Evolutionary conservation across 2,888 invertebrate genomes (phyloP).

Genomic region (Carabus problematicus): DNA sequence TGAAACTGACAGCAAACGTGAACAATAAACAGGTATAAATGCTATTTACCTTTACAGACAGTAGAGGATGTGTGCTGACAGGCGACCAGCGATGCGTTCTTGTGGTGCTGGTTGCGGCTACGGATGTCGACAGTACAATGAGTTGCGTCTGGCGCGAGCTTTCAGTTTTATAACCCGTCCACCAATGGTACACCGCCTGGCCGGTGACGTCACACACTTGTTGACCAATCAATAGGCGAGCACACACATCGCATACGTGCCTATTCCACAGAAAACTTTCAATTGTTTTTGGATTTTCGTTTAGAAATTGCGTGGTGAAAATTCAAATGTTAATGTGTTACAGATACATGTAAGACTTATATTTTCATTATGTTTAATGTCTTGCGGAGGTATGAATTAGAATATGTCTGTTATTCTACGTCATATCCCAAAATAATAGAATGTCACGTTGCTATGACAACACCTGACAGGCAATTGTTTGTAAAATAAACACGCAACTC

Average conservation of each 20-base stretch:
- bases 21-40: background rate
- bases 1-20: background rate
- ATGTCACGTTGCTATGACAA: too few relatives aligned
- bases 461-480: too few relatives aligned
- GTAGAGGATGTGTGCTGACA: too few relatives aligned
- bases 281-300: background rate
- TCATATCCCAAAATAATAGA: too few relatives aligned
- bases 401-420: too few relatives aligned
- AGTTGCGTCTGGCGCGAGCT: conserved; percentile 11
- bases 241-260: background rate
- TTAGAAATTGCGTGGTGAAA: too few relatives aligned
- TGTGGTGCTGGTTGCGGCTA: conserved; percentile 11
- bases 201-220: conserved; percentile 5
- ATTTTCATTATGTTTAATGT: too few relatives aligned
- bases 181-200: conserved; percentile 3
- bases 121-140: conserved; percentile 15
- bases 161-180: conserved; percentile 22
- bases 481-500: too few relatives aligned
- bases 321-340: too few relatives aligned
- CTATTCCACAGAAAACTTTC: background rate
- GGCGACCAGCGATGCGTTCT: conserved; percentile 1
- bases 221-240: conserved; percentile 15
- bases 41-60: background rate
- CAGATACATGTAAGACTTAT: too few relatives aligned
- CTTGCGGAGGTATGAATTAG: too few relatives aligned